A percentile compares a stretch with the other conserved stretches of the same genome.
phyloP scores from a whole-genome alignment of 2,888 invertebrate genomes.

The Morpho achilles region DNA sequence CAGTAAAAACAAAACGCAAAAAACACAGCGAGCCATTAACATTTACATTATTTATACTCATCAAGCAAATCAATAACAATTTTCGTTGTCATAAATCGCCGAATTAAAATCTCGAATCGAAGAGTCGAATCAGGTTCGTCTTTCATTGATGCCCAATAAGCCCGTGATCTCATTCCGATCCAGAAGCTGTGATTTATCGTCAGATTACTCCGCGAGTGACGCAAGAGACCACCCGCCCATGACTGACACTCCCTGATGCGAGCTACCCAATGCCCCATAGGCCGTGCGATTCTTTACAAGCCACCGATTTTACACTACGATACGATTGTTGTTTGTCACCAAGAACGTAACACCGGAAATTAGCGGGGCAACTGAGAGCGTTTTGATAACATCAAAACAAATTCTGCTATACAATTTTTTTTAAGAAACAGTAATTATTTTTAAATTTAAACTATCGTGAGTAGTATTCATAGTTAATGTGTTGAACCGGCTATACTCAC shows the following conservation, averaged over 20 bases:
- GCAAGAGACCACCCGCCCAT: conserved; percentile 66
- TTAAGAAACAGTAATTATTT: too few relatives aligned
- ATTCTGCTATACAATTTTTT: too few relatives aligned
- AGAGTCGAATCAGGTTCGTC: conserved; percentile 51
- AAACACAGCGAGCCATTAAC: not conserved
- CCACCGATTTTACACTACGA: conserved; percentile 13
- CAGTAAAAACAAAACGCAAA: not conserved
- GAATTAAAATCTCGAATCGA: conserved; percentile 14
- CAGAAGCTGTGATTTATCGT: conserved; percentile 64
- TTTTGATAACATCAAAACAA: not conserved
- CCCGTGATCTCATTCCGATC: conserved; percentile 73
- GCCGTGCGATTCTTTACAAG: conserved; percentile 16
- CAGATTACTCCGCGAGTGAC: conserved; percentile 65
- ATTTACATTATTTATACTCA: conserved; percentile 8
- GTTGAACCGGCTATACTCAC: too few relatives aligned
- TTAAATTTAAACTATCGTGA: too few relatives aligned
- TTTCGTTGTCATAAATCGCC: conserved; percentile 12
- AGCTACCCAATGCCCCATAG: conserved; percentile 21
- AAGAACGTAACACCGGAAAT: conserved; percentile 6
- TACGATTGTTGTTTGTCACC: conserved; percentile 12
- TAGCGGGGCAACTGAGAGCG: not conserved
- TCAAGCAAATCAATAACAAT: conserved; percentile 11
- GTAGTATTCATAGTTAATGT: too few relatives aligned
- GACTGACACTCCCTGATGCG: conserved; percentile 67
- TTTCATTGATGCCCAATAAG: conserved; percentile 53